Evolutionary conservation across 2,888 invertebrate genomes (phyloP).

Genomic region (Coelinius sp.): DNA sequence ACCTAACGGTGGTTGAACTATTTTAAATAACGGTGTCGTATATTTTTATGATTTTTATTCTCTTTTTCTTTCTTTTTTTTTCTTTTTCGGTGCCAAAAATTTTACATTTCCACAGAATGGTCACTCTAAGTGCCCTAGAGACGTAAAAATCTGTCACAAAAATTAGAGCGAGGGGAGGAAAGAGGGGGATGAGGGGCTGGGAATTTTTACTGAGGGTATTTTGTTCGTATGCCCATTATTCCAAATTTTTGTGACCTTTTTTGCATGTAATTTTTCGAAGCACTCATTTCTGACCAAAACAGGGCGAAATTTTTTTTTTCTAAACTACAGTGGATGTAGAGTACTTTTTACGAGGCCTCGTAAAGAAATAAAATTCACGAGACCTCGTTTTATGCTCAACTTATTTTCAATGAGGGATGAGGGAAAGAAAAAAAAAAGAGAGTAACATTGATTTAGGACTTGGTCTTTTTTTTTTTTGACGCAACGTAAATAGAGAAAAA

Average conservation of each 20-base stretch:
- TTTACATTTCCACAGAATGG: constrained; percentile 22
- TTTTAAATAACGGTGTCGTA: constrained; percentile 68
- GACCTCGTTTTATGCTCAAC: not conserved
- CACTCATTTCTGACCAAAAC: constrained; percentile 67
- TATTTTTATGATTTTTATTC: constrained; percentile 61
- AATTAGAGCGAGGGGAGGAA: too few species aligned
- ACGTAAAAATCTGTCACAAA: constrained; percentile 25
- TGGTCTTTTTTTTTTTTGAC: not conserved
- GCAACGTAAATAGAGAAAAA: not conserved
- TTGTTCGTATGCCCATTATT: not conserved
- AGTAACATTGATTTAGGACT: constrained; percentile 17
- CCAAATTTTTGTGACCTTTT: constrained; percentile 13
- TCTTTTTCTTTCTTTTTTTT: constrained; percentile 52
- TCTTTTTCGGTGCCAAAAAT: constrained; percentile 18
- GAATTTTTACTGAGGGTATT: not conserved
- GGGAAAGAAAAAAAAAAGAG: not conserved
- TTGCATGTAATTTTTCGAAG: constrained; percentile 35
- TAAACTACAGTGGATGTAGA: not conserved
- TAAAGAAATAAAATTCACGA: constrained; percentile 30
- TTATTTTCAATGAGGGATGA: not conserved
- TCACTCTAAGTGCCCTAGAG: not conserved
- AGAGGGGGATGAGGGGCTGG: not conserved
- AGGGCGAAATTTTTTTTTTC: constrained; percentile 59
- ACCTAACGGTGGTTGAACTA: constrained; percentile 59
- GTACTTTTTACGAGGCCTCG: constrained; percentile 9